A percentile compares a stretch with the other conserved stretches of the same genome.
Conservation (phyloP, 2,113 vertebrate species). For the Mastomys natalensis region DNA sequence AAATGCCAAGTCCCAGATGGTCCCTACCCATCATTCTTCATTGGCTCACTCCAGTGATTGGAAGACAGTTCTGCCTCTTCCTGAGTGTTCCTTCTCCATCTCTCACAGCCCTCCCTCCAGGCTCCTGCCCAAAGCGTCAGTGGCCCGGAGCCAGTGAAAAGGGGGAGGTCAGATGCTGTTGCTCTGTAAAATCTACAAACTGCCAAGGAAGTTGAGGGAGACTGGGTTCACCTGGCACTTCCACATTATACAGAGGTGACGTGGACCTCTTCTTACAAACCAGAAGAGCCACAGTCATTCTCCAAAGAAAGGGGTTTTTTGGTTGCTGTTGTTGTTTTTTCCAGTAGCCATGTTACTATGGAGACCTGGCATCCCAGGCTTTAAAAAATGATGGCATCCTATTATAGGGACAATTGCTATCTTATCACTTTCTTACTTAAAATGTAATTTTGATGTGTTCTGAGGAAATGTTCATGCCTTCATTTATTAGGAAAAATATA, state of each 20-base stretch:
- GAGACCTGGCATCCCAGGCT: background rate
- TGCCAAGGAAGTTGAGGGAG: background rate
- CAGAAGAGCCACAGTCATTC: background rate
- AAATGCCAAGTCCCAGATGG: background rate
- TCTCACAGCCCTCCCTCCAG: background rate
- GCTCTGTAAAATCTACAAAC: background rate
- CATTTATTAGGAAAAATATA: background rate
- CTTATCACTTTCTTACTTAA: conserved; percentile 25
- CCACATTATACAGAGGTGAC: background rate
- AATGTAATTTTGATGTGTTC: background rate
- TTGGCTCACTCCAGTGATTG: background rate
- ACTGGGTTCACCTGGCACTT: background rate
- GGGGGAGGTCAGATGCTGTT: background rate
- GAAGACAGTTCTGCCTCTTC: background rate
- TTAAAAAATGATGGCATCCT: background rate
- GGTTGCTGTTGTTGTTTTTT: background rate
- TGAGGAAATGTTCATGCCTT: background rate
- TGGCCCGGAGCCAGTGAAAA: background rate
- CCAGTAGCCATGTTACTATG: background rate
- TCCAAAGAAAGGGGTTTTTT: no score
- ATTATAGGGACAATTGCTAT: background rate
- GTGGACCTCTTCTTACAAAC: background rate
- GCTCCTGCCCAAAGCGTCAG: background rate
- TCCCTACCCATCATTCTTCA: background rate
- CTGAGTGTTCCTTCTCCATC: background rate